Base-by-base conservation (phyloP, 2,888 invertebrate genomes). In the Dromius quadrimaculatus region DNA sequence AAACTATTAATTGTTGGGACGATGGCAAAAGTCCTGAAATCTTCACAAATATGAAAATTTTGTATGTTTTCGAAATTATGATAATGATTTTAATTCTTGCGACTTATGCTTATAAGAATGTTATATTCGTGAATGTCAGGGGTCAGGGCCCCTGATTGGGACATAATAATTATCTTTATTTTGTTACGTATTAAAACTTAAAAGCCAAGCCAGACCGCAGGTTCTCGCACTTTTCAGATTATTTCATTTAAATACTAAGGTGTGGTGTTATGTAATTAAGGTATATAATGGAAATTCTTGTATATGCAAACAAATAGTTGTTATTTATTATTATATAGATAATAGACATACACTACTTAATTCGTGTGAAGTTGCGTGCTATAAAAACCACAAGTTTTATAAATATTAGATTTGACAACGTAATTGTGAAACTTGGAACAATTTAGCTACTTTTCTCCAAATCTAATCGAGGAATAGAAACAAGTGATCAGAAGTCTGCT, bases 131-230 rank as follows among this genome's bases (percentile, higher is more conserved):
- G 47, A 47, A 47, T 47, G 47, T 47, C 47, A 23, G 47, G 23
- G 47, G 20, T 47, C 47, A 47, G 47, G 47, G 47, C 2, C 9
- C 36, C n/a, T 22, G 47, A 47, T 47, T 47, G 47, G 22, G 47
- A 47, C 47, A 47, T 22, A 22, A 22, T 47, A 11, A 23, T 47
- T 47, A 47, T 11, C 20, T 11, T 20, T 47, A 47, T 47, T 36
- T 5, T 47, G 47, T 47, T 47, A 47, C 47, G 47, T 47, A 47
- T 47, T 47, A 22, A 47, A 47, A 23, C 47, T 23, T 47, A 47
- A 20, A 19, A 15, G 17, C 45, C 3, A 47, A n/a, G n/a, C n/a
- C n/a, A n/a, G n/a, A n/a, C 36, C 36, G 2, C n/a, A 47, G 23
- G 20, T 11, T 23, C 23, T 8, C 47, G 23, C 22, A 47, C 47